Percentiles rank a stretch among this genome's conserved stretches.
Conservation (phyloP, 2,797 vertebrate genomes). For the Sebastes matsubarae region DNA sequence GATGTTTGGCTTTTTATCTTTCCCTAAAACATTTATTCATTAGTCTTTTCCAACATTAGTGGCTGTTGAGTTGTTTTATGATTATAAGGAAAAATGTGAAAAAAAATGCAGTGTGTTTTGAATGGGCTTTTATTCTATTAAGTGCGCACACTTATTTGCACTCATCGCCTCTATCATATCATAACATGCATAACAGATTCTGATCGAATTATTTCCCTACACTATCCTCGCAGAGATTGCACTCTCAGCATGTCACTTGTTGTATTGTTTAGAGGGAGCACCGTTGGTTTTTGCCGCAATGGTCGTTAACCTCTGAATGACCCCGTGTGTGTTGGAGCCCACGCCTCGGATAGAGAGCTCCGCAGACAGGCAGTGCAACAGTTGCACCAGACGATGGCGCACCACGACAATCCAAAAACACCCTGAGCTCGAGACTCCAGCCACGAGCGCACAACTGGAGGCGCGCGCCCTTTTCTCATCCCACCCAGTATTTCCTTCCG, state of each 20-base stretch:
- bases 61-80: conserved; percentile 23
- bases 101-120: conserved; percentile 2
- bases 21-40: conserved; percentile 27
- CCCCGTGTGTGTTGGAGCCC: conserved; percentile 80
- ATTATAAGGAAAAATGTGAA: not conserved
- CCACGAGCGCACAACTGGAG: conserved; percentile 54
- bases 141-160: conserved; percentile 48
- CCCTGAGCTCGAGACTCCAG: conserved; percentile 46
- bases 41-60: conserved; percentile 3
- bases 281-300: conserved; percentile 88
- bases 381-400: conserved; percentile 92
- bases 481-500: conserved; percentile 92
- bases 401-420: conserved; percentile 86
- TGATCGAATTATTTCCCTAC: conserved; percentile 62
- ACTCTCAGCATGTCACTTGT: conserved; percentile 74
- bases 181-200: conserved; percentile 55
- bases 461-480: conserved; percentile 87
- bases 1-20: conserved; percentile 27
- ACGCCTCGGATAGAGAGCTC: conserved; percentile 67
- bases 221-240: conserved; percentile 55
- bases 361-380: conserved; percentile 71
- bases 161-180: conserved; percentile 41
- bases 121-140: conserved; percentile 69
- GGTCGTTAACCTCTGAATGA: conserved; percentile 95
- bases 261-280: conserved; percentile 75